A percentile compares a stretch with the other conserved stretches of the same genome.
Evolutionary conservation across 2,113 vertebrate genomes (phyloP).

Genomic region (Larimichthys crocea): DNA sequence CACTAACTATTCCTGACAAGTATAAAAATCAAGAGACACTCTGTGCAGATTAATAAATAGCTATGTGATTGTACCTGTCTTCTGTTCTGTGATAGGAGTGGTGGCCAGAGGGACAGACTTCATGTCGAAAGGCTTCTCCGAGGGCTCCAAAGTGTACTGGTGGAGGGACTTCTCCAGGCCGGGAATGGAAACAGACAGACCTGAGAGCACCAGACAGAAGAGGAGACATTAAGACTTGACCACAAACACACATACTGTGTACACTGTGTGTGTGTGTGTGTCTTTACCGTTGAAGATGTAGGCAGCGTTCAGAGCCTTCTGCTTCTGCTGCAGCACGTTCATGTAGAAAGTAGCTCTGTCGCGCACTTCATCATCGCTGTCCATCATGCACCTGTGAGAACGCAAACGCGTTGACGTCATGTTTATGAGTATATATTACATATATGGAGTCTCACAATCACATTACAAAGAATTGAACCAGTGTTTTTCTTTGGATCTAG

Average conservation of each 20-base stretch:
- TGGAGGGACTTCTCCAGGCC: slow-evolving; percentile 97
- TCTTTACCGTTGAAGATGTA: slow-evolving; percentile 95
- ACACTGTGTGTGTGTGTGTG: not conserved
- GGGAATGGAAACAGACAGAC: slow-evolving; percentile 92
- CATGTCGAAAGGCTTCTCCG: slow-evolving; percentile 97
- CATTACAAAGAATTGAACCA: not conserved
- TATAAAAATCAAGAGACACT: not conserved
- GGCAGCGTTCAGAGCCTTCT: slow-evolving; percentile 93
- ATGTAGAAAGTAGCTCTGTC: slow-evolving; percentile 98
- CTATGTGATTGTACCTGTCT: slow-evolving; percentile 85
- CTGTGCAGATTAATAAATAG: not conserved
- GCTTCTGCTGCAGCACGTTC: slow-evolving; percentile 96
- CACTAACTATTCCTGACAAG: not conserved
- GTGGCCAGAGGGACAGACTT: slow-evolving; percentile 92
- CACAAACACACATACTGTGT: not conserved
- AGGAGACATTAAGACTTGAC: not conserved
- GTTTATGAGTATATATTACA: not conserved
- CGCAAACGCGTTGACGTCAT: not conserved
- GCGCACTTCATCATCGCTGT: slow-evolving; percentile 96
- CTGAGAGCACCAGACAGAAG: slow-evolving; percentile 72
- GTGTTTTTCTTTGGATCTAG: not conserved
- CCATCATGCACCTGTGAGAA: slow-evolving; percentile 95
- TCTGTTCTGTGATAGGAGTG: slow-evolving; percentile 91
- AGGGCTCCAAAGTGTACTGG: slow-evolving; percentile 95
- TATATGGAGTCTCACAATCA: not conserved